Evolutionary conservation across 2,888 invertebrate genomes (phyloP).

Genomic region (Anoncus sp.): DNA sequence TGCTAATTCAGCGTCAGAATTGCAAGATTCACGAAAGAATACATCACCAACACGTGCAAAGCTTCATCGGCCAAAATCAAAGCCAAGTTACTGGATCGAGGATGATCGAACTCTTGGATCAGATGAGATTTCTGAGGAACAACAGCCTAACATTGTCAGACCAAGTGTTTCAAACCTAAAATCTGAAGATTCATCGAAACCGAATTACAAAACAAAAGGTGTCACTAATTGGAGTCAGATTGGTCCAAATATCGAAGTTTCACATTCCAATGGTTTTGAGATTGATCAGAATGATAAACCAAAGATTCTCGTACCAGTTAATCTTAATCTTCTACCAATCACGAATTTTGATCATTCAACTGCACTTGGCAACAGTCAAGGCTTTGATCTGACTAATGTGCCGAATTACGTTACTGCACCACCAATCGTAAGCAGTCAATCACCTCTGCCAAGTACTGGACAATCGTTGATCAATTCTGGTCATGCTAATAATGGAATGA

Average conservation of each 20-base stretch:
- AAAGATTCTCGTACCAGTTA: constrained; percentile 77
- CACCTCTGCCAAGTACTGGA: constrained; percentile 72
- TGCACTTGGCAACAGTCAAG: constrained; percentile 83
- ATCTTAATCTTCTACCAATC: constrained; percentile 77
- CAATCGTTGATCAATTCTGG: constrained; percentile 48
- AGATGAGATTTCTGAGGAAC: constrained; percentile 70
- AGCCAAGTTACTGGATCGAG: constrained; percentile 69
- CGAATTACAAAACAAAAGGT: constrained; percentile 45
- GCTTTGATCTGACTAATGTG: constrained; percentile 83
- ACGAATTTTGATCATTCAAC: constrained; percentile 82
- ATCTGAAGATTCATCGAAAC: constrained; percentile 25
- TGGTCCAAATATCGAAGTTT: constrained; percentile 76
- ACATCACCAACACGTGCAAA: constrained; percentile 60
- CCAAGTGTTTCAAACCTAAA: neutral
- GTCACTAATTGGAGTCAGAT: constrained; percentile 76
- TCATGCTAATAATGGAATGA: constrained; percentile 9
- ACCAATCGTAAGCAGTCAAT: constrained; percentile 70
- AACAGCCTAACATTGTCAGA: constrained; percentile 18
- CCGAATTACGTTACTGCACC: constrained; percentile 74
- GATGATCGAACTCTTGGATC: constrained; percentile 67
- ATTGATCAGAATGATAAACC: constrained; percentile 78
- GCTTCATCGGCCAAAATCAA: constrained; percentile 61
- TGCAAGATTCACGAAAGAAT: constrained; percentile 69
- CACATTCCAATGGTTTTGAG: constrained; percentile 76
- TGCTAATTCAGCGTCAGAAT: constrained; percentile 52